These are phyloP conservation scores for Phrynocephalus versicolor DNA, from an alignment of 2,113 vertebrate species.

Conservation along the genomic window DNA sequence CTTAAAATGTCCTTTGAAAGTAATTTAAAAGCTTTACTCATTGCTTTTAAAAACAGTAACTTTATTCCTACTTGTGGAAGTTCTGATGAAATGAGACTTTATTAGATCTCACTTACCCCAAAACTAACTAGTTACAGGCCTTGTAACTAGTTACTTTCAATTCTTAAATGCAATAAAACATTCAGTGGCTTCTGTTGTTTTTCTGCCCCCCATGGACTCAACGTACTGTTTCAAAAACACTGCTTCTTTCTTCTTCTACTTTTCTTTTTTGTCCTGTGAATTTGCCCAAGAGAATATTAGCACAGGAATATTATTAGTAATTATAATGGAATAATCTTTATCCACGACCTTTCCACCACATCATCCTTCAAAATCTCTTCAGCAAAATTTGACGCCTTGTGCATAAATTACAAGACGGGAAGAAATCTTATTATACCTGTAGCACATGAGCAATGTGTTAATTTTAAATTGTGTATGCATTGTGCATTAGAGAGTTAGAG, in stretches of 20 bases:
- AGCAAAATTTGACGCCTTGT: constrained; percentile 47
- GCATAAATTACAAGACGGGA: constrained; percentile 55
- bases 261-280: constrained; percentile 28
- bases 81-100: too few relatives aligned
- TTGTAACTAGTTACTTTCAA: too few relatives aligned
- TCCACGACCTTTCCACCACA: constrained; percentile 41
- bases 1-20: too few relatives aligned
- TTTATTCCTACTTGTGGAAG: too few relatives aligned
- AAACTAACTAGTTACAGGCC: too few relatives aligned
- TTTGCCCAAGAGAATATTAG: constrained; percentile 37
- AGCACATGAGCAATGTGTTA: constrained; percentile 59
- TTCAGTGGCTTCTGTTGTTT: too few relatives aligned
- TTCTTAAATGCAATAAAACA: too few relatives aligned
- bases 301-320: constrained; percentile 23
- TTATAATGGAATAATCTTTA: constrained; percentile 33
- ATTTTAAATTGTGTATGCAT: constrained; percentile 67
- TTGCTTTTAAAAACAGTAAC: too few relatives aligned
- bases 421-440: constrained; percentile 57
- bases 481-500: constrained; percentile 43
- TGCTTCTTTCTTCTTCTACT: constrained; percentile 31
- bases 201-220: background rate
- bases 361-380: constrained; percentile 47
- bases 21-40: too few relatives aligned
- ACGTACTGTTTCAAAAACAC: background rate
- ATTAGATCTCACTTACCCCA: too few relatives aligned